Evolutionary conservation across 2,113 vertebrate species (phyloP), one percentile per base, ranked within the genome.

Genomic region (Pitta sordida): DNA sequence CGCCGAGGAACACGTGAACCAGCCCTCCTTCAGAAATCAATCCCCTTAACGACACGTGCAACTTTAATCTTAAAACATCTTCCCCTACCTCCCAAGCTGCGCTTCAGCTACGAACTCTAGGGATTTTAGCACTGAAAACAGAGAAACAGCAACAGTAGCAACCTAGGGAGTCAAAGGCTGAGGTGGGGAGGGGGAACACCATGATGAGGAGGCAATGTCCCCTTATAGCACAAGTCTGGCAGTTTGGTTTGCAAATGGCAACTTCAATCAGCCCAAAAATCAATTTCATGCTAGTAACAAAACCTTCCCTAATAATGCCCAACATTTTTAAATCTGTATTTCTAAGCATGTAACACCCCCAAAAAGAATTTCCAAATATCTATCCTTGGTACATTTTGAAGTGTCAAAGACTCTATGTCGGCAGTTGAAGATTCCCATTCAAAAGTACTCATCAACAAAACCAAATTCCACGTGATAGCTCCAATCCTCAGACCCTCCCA

Each of bases 11-110:
- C 86, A 62, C 29, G 44, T 13, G 81, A 90, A 85, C 83, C 94
- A 59, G 76, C 76, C 89, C 95, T 85, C 55, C 55, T 20, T 22
- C 49, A 65, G 86, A 93, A 91, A 91, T 86, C 94, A 90, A 95
- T 86, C 79, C 89, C 69, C 69, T 10, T 29, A 32, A 68, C 78
- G 85, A 70, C 87, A 62, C 19, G 0, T 67, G 27, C 74, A 53
- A 46, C 89, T 69, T 79, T 56, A 67, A 65, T 27, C 79, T 39
- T 36, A 41, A 68, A 92, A 48, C 67, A 60, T 36, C 86, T 23
- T 85, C 83, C 91, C 44, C 7, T 7, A 22, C 43, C 46, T 74
- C 58, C 81, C 65, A 12, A 32, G 43, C 69, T 39, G 34, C 2
- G 20, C 3, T 52, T 41, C 90, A 59, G 58, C 26, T 62, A 30